A percentile compares a stretch with the other conserved stretches of the same genome.
These are phyloP conservation scores for Anorthoa munda DNA, from an alignment of 2,888 invertebrate species.

Conservation along the genomic window DNA sequence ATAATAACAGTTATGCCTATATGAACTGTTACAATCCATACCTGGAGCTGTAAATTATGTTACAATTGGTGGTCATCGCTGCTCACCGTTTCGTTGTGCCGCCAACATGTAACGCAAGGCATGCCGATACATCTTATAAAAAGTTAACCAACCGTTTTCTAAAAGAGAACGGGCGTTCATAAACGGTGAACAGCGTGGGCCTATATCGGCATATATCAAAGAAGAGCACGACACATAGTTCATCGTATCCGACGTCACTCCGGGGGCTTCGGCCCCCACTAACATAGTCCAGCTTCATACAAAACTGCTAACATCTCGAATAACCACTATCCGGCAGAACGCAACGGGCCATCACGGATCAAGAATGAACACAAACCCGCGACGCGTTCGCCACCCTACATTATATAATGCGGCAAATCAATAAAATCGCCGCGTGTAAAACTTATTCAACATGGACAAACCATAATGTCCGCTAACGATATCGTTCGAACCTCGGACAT, in stretches of 20 bases:
- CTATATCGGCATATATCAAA: slow-evolving; percentile 62
- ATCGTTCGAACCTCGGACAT: slow-evolving; percentile 67
- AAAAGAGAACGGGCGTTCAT: slow-evolving; percentile 42
- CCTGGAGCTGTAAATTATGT: slow-evolving; percentile 84
- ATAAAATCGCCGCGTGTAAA: slow-evolving; percentile 89
- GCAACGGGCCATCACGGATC: slow-evolving; percentile 55
- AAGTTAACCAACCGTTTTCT: slow-evolving; percentile 42
- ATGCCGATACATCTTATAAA: slow-evolving; percentile 51
- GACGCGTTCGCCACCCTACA: slow-evolving; percentile 75
- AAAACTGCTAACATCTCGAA: slow-evolving; percentile 80
- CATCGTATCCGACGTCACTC: slow-evolving; percentile 76
- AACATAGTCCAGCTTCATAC: slow-evolving; percentile 72
- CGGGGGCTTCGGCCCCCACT: slow-evolving; percentile 71
- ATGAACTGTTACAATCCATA: slow-evolving; percentile 86
- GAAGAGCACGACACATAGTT: slow-evolving; percentile 78
- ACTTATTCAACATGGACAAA: slow-evolving; percentile 83
- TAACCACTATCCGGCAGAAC: slow-evolving; percentile 72
- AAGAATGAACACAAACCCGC: slow-evolving; percentile 60
- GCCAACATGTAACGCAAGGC: slow-evolving; percentile 47
- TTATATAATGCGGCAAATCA: slow-evolving; percentile 87
- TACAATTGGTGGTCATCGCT: slow-evolving; percentile 74
- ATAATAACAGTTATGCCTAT: slow-evolving; percentile 89
- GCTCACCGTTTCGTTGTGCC: slow-evolving; percentile 52
- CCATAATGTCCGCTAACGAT: slow-evolving; percentile 79
- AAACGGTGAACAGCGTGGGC: slow-evolving; percentile 58